Evolutionary conservation across 2,888 invertebrate genomes (phyloP).

Genomic region (Cyclophora punctaria): DNA sequence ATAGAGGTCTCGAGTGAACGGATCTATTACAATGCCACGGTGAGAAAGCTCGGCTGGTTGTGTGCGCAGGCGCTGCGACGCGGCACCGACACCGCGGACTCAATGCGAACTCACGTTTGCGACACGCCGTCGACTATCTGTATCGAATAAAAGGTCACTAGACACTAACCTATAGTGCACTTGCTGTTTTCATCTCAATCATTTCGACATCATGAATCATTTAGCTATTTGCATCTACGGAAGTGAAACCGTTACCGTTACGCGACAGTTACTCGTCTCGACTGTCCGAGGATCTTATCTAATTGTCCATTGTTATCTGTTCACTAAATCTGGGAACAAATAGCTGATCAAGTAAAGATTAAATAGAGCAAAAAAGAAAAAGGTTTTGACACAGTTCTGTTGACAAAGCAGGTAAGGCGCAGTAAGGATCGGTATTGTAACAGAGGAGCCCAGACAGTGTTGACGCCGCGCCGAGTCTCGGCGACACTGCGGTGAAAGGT

Average conservation of each 20-base stretch:
- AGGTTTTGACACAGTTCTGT: conserved; percentile 40
- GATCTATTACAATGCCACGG: conserved; percentile 55
- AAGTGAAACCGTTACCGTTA: conserved; percentile 8
- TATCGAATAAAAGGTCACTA: conserved; percentile 21
- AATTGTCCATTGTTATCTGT: conserved; percentile 3
- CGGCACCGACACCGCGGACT: conserved; percentile 15
- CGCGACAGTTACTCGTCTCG: background rate
- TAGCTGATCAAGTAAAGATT: conserved; percentile 26
- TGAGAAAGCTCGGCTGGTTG: conserved; percentile 47
- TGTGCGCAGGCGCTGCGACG: conserved; percentile 26
- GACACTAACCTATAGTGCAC: conserved; percentile 20
- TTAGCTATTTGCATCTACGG: conserved; percentile 8
- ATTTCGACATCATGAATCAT: conserved; percentile 23
- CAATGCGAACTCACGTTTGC: conserved; percentile 48
- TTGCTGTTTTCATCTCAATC: conserved; percentile 24
- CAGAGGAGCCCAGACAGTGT: conserved; percentile 26
- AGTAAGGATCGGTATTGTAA: conserved; percentile 33
- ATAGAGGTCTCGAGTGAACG: conserved; percentile 54
- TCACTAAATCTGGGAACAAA: conserved; percentile 6
- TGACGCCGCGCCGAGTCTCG: conserved; percentile 6
- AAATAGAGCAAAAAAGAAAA: conserved; percentile 27
- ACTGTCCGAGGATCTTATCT: conserved; percentile 2
- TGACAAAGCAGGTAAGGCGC: conserved; percentile 40
- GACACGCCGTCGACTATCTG: conserved; percentile 35
- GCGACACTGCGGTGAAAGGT: conserved; percentile 36